phyloP scores from a whole-genome alignment of 2,113 vertebrate species.

The Alligator sinensis region DNA sequence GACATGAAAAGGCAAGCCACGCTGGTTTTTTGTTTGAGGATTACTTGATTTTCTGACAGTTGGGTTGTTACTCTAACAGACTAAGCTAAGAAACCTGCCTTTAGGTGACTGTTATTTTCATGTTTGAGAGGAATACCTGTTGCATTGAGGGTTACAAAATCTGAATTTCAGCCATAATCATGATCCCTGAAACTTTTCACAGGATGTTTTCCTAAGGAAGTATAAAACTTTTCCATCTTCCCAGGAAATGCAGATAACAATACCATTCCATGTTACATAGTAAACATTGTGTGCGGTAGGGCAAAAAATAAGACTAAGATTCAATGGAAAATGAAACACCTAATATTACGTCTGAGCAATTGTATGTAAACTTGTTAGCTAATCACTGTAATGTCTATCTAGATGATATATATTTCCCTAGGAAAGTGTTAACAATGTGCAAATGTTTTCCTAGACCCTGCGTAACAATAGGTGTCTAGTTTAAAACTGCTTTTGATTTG shows the following conservation, averaged over 20 bases:
- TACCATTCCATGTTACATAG: neutral
- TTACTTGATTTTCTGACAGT: neutral
- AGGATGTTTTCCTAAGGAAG: neutral
- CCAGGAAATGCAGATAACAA: neutral
- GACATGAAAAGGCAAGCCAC: neutral
- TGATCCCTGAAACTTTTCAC: too few relatives aligned
- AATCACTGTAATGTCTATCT: too few relatives aligned
- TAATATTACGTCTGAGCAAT: too few relatives aligned
- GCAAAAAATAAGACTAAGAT: too few relatives aligned
- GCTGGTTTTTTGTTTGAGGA: neutral
- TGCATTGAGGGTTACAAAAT: neutral
- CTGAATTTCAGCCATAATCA: neutral
- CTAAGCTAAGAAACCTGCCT: neutral
- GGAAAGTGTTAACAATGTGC: neutral
- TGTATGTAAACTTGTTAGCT: too few relatives aligned
- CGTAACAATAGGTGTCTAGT: neutral
- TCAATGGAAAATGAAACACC: neutral
- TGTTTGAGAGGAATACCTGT: neutral
- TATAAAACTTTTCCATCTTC: neutral
- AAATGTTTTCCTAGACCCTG: neutral
- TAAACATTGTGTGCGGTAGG: too few relatives aligned
- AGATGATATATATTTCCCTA: neutral
- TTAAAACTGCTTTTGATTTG: neutral
- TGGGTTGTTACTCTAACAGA: neutral
- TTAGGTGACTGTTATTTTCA: neutral